Evolutionary conservation across 2,888 invertebrate species (phyloP).

Genomic region (Anaspis maculata): DNA sequence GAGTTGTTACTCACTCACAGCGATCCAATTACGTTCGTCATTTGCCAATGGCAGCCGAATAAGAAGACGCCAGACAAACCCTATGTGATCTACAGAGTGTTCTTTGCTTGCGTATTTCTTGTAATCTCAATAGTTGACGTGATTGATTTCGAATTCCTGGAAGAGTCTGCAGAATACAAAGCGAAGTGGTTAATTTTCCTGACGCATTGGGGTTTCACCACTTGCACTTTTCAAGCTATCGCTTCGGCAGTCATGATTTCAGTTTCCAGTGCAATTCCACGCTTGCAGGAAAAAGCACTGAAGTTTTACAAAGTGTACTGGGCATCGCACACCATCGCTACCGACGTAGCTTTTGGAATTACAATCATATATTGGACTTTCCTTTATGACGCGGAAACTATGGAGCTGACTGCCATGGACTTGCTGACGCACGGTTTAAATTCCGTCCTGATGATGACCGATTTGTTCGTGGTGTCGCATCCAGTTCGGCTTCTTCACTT

Average conservation of each 20-base stretch:
- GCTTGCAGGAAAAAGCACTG: conserved; percentile 15
- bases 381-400: conserved; percentile 58
- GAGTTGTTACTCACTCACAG: conserved; percentile 29
- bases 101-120: conserved; percentile 46
- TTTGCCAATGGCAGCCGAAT: conserved; percentile 50
- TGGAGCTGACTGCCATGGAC: conserved; percentile 58
- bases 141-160: conserved; percentile 34
- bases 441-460: conserved; percentile 63
- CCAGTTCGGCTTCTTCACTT: conserved; percentile 58
- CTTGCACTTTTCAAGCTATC: conserved; percentile 51
- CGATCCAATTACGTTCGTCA: conserved; percentile 29
- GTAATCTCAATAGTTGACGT: conserved; percentile 35
- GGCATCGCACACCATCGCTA: conserved; percentile 58
- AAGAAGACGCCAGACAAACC: conserved; percentile 39
- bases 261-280: conserved; percentile 16
- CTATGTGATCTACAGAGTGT: conserved; percentile 48
- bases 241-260: conserved; percentile 38
- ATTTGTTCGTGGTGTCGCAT: conserved; percentile 62
- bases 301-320: conserved; percentile 50
- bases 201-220: conserved; percentile 62
- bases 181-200: conserved; percentile 64
- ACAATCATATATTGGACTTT: conserved; percentile 68
- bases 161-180: conserved; percentile 41
- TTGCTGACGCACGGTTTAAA: conserved; percentile 68
- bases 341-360: conserved; percentile 63